phyloP scores from a whole-genome alignment of 2,888 invertebrate species.

The Lobophora halterata region DNA sequence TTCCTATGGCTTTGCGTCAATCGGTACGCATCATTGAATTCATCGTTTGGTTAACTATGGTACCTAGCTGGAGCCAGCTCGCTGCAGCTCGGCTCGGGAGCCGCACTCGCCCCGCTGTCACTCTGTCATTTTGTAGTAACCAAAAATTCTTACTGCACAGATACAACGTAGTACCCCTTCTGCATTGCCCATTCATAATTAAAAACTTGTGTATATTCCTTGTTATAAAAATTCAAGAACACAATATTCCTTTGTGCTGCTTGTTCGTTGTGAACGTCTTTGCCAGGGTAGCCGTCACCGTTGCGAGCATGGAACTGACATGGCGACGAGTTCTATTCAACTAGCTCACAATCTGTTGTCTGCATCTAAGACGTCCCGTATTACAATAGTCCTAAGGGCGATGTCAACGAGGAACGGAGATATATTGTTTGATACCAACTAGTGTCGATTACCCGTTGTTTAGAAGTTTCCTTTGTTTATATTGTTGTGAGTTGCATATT shows the following conservation, averaged over 20 bases:
- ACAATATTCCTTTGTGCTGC: conserved; percentile 33
- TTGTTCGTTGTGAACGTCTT: conserved; percentile 44
- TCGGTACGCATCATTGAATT: too few species aligned
- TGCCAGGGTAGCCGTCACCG: conserved; percentile 40
- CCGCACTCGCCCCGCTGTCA: too few species aligned
- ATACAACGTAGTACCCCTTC: too few species aligned
- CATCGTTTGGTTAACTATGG: too few species aligned
- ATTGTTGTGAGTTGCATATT: conserved; percentile 34
- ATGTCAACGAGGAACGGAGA: conserved; percentile 21
- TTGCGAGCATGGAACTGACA: conserved; percentile 46
- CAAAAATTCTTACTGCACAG: too few species aligned
- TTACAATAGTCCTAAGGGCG: conserved; percentile 30
- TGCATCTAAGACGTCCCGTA: conserved; percentile 24
- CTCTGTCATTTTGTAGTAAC: too few species aligned
- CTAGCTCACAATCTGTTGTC: conserved; percentile 24
- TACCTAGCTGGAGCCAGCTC: too few species aligned
- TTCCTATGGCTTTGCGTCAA: too few species aligned
- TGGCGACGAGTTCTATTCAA: conserved; percentile 40
- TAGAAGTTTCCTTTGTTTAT: conserved; percentile 46
- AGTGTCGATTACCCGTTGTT: conserved; percentile 47
- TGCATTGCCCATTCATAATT: too few species aligned
- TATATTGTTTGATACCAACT: conserved; percentile 34
- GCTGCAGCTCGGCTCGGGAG: too few species aligned
- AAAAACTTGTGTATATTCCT: too few species aligned
- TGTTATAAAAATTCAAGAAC: too few species aligned